A percentile compares a stretch with the other conserved stretches of the same genome.
These are phyloP conservation scores for Lasioglossum pauxillum DNA, from an alignment of 2,888 invertebrate species.

Conservation along the genomic window DNA sequence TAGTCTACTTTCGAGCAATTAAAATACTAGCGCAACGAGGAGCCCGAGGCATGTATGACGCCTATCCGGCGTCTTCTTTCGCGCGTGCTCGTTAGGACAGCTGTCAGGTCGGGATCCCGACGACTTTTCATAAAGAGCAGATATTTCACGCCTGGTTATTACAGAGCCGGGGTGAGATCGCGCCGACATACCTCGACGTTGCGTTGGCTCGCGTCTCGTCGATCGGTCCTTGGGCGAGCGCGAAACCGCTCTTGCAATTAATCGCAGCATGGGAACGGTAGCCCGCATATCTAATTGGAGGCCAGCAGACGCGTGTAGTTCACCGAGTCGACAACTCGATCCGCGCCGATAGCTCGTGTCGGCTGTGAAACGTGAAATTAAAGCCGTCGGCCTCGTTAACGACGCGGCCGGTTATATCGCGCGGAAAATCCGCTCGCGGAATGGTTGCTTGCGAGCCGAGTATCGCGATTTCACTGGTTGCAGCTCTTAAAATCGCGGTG, in stretches of 20 bases:
- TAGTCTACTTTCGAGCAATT: slow-evolving; percentile 10
- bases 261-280: slow-evolving; percentile 47
- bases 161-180: background rate
- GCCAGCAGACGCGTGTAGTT: slow-evolving; percentile 62
- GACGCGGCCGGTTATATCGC: background rate
- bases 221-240: background rate
- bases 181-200: background rate
- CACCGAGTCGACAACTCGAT: slow-evolving; percentile 54
- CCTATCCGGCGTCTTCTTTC: slow-evolving; percentile 2
- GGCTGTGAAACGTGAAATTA: slow-evolving; percentile 53
- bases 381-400: slow-evolving; percentile 32
- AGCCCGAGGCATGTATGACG: background rate
- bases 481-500: background rate
- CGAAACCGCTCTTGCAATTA: slow-evolving; percentile 44
- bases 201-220: background rate
- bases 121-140: background rate
- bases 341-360: slow-evolving; percentile 46
- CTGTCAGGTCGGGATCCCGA: background rate
- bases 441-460: background rate
- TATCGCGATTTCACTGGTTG: background rate
- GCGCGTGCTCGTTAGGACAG: background rate
- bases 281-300: slow-evolving; percentile 68
- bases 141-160: background rate
- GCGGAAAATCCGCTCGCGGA: slow-evolving; percentile 9
- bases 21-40: slow-evolving; percentile 1